A percentile compares a stretch with the other conserved stretches of the same genome.
phyloP scores from a whole-genome alignment of 2,797 vertebrate genomes.

The Neosilurus mollespiculum region DNA sequence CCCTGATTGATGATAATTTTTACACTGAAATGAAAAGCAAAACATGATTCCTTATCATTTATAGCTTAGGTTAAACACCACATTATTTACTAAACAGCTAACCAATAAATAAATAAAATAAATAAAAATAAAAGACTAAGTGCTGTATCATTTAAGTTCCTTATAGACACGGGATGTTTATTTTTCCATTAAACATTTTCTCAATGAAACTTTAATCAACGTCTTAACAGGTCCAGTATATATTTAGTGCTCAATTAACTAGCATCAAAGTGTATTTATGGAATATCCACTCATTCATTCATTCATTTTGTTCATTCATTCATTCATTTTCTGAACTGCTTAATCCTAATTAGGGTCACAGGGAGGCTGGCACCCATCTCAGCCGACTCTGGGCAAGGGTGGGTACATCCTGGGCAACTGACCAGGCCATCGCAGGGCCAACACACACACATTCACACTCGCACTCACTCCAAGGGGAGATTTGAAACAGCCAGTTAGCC shows the following conservation, averaged over 20 bases:
- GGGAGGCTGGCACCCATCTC: no score
- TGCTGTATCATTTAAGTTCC: neutral
- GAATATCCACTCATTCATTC: no score
- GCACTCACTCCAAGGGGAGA: no score
- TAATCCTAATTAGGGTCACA: no score
- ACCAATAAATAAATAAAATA: no score
- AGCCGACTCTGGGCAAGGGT: no score
- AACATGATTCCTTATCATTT: neutral
- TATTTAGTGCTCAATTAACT: neutral
- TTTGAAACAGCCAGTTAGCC: no score
- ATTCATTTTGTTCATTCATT: no score
- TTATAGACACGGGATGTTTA: neutral
- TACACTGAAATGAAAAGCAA: neutral
- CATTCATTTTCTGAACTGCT: no score
- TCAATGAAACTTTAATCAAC: neutral
- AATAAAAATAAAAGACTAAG: neutral
- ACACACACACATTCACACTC: no score
- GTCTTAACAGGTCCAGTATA: neutral
- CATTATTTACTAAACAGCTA: neutral
- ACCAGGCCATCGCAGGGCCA: no score
- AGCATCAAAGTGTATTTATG: neutral
- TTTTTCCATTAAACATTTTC: neutral
- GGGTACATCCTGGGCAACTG: no score
- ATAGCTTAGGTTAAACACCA: neutral
- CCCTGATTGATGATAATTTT: neutral